Conservation (phyloP, 2,888 invertebrate genomes). For the Rotaria macrura region DNA sequence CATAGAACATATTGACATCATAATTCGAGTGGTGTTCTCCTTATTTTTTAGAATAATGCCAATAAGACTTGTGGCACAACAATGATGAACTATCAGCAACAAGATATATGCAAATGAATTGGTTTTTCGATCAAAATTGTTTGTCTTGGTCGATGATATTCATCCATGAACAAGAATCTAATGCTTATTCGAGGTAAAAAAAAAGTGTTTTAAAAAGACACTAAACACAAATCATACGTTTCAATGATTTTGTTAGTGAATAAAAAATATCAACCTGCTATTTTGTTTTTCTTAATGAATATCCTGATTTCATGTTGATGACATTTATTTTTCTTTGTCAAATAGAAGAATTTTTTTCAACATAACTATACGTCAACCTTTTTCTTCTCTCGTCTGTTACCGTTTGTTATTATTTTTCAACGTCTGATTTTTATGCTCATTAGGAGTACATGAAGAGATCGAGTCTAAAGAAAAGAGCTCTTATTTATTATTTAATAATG, state of each 20-base stretch:
- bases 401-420: background rate
- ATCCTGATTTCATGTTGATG: background rate
- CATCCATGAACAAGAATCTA: background rate
- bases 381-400: background rate
- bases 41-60: background rate
- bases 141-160: background rate
- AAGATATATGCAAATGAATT: background rate
- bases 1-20: background rate
- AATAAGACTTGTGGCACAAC: background rate
- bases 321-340: background rate
- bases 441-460: background rate
- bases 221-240: too few species aligned
- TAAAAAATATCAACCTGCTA: background rate
- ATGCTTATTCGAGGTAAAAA: background rate
- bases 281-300: background rate
- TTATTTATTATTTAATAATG: background rate
- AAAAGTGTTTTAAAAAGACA: background rate
- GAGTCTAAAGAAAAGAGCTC: background rate
- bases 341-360: background rate
- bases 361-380: background rate
- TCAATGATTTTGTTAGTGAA: too few species aligned
- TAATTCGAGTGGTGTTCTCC: background rate
- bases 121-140: background rate
- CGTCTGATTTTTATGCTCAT: background rate
- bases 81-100: background rate